These are phyloP conservation scores for Crotalus tigris DNA, from an alignment of 2,113 vertebrate species.

Conservation along the genomic window DNA sequence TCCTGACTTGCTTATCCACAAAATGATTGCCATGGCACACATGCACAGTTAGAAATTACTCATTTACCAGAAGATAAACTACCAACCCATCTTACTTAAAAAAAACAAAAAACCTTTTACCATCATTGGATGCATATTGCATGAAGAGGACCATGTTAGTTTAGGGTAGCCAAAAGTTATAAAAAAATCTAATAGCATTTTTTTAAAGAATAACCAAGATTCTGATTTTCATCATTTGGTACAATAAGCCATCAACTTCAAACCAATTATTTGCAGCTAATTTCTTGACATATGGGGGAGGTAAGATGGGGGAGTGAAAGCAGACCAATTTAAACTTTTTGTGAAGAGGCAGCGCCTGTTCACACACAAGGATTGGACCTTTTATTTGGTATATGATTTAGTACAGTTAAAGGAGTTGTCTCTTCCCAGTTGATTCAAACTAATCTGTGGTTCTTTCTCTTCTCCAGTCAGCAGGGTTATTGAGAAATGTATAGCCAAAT, in stretches of 20 bases:
- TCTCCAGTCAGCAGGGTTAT: too few relatives aligned
- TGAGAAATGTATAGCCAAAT: neutral
- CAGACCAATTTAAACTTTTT: too few relatives aligned
- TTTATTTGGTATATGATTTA: too few relatives aligned
- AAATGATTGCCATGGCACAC: neutral
- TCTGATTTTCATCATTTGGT: slow-evolving; percentile 36
- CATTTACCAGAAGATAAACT: neutral
- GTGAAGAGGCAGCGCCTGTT: too few relatives aligned
- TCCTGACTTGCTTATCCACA: neutral
- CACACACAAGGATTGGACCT: too few relatives aligned
- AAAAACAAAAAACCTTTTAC: neutral
- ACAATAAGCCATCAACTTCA: slow-evolving; percentile 6
- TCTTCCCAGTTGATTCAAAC: too few relatives aligned
- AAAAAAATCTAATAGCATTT: neutral
- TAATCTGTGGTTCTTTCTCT: too few relatives aligned
- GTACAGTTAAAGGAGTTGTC: too few relatives aligned
- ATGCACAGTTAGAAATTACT: neutral
- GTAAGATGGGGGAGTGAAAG: too few relatives aligned
- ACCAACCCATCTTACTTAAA: neutral
- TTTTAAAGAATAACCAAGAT: neutral
- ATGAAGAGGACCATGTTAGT: neutral
- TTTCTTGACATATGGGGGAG: too few relatives aligned
- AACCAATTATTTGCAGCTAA: slow-evolving; percentile 11
- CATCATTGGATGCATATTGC: neutral
- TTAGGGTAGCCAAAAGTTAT: neutral